These are phyloP conservation scores for Achlya flavicornis DNA, from an alignment of 2,888 invertebrate genomes.

Conservation along the genomic window DNA sequence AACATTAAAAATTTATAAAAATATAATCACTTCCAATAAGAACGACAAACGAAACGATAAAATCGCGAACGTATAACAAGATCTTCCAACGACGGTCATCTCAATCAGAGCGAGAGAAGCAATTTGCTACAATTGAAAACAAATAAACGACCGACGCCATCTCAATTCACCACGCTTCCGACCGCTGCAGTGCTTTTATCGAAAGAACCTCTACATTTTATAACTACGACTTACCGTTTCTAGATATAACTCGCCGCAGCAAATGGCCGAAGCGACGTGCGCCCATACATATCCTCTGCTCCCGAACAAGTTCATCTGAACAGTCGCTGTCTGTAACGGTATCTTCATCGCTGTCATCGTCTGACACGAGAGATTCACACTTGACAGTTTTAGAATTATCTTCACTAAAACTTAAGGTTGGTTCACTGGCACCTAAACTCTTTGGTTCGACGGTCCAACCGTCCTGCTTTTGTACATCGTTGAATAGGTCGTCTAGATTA, in stretches of 20 bases:
- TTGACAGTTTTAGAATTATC: slow-evolving; percentile 54
- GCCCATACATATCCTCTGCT: slow-evolving; percentile 77
- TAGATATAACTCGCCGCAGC: slow-evolving; percentile 74
- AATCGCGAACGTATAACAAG: slow-evolving; percentile 55
- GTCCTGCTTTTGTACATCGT: slow-evolving; percentile 64
- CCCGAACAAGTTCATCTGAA: slow-evolving; percentile 70
- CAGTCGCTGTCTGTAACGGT: slow-evolving; percentile 73
- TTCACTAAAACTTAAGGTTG: slow-evolving; percentile 65
- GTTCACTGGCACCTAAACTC: slow-evolving; percentile 76
- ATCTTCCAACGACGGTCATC: slow-evolving; percentile 59
- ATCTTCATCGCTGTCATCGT: slow-evolving; percentile 72
- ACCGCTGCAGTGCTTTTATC: slow-evolving; percentile 15
- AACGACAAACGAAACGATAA: slow-evolving; percentile 41
- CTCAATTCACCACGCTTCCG: slow-evolving; percentile 47
- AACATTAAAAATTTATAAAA: slow-evolving; percentile 32
- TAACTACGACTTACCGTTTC: slow-evolving; percentile 68
- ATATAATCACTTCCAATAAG: slow-evolving; percentile 42
- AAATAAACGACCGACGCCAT: slow-evolving; percentile 64
- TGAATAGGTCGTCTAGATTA: slow-evolving; percentile 79
- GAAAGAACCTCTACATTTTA: background rate
- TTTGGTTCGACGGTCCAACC: slow-evolving; percentile 67
- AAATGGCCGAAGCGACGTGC: slow-evolving; percentile 74
- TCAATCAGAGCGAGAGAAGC: slow-evolving; percentile 64
- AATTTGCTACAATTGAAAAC: slow-evolving; percentile 74
- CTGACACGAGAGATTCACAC: slow-evolving; percentile 72